Percentiles rank a stretch among this genome's conserved stretches.
phyloP scores from a whole-genome alignment of 1,140 invertebrate genomes.

The Trigoniulus corallinus region DNA sequence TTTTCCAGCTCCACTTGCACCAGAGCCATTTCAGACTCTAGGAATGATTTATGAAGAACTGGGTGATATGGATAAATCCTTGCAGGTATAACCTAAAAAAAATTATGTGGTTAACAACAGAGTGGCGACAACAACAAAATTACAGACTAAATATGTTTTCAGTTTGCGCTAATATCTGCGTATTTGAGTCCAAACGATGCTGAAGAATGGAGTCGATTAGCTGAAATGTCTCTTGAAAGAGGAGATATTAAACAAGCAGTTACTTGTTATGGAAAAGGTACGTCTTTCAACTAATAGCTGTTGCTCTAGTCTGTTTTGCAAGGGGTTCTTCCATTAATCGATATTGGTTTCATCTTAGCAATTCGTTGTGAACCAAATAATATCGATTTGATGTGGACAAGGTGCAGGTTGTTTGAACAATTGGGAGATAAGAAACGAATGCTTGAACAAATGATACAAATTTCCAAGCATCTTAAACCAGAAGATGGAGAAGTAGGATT shows the following conservation, averaged over 20 bases:
- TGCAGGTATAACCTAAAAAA: slow-evolving; percentile 35
- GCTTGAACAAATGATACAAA: slow-evolving; percentile 50
- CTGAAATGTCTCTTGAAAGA: slow-evolving; percentile 53
- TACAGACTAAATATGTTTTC: slow-evolving; percentile 7
- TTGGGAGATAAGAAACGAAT: slow-evolving; percentile 50
- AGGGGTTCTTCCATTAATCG: not conserved
- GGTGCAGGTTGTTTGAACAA: slow-evolving; percentile 48
- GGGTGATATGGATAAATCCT: slow-evolving; percentile 59
- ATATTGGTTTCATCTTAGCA: slow-evolving; percentile 16
- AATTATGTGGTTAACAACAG: not conserved
- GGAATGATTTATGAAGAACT: slow-evolving; percentile 72
- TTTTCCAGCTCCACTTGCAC: slow-evolving; percentile 54
- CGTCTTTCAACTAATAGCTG: no score
- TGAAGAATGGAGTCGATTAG: slow-evolving; percentile 70
- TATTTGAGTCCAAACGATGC: slow-evolving; percentile 62
- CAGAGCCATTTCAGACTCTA: slow-evolving; percentile 77
- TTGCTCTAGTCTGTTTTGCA: no score
- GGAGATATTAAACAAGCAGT: slow-evolving; percentile 60
- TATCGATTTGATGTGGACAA: slow-evolving; percentile 47
- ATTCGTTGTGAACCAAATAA: slow-evolving; percentile 33
- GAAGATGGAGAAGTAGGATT: slow-evolving; percentile 41
- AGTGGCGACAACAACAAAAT: no score
- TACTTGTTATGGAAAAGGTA: slow-evolving; percentile 54
- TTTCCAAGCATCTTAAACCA: slow-evolving; percentile 51
- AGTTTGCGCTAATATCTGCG: slow-evolving; percentile 66